Evolutionary conservation across 2,113 vertebrate genomes (phyloP).

Genomic region (Fulmarus glacialis): DNA sequence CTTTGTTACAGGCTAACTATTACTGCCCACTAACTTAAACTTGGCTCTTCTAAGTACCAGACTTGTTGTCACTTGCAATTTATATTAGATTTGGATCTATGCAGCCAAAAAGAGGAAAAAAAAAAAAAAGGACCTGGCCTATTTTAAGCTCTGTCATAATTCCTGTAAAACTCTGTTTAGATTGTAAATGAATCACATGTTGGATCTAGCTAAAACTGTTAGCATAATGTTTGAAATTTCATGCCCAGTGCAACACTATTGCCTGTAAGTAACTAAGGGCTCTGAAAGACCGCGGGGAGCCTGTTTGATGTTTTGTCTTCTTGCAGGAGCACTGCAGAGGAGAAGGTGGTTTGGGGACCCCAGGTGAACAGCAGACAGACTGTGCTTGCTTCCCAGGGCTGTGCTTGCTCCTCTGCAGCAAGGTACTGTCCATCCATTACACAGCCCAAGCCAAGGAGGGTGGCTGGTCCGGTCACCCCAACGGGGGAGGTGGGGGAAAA

Average conservation of each 20-base stretch:
- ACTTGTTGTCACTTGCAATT: not conserved
- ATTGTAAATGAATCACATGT: not conserved
- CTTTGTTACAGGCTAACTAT: not conserved
- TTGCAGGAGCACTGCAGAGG: not conserved
- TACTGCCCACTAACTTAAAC: not conserved
- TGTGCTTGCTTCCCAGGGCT: not conserved
- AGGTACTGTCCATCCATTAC: not conserved
- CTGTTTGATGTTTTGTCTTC: not conserved
- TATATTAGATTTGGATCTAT: not conserved
- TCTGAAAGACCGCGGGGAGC: not conserved
- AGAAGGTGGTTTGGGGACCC: not conserved
- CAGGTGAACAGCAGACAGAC: not conserved
- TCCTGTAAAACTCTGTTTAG: not conserved
- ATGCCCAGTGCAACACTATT: not conserved
- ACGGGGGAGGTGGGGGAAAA: not conserved
- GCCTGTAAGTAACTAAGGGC: fast-evolving
- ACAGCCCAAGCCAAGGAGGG: fast-evolving
- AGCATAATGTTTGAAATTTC: not conserved
- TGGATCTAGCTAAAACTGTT: not conserved
- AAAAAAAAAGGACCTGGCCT: not conserved
- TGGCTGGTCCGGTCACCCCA: not conserved
- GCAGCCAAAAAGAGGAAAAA: not conserved
- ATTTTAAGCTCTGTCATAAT: not conserved
- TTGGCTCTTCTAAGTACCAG: not conserved
- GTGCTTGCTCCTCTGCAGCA: not conserved